Percentiles rank a stretch among this genome's conserved stretches.
Conservation (phyloP, 92 coral and sea anemone genomes). For the Ricordea florida region DNA sequence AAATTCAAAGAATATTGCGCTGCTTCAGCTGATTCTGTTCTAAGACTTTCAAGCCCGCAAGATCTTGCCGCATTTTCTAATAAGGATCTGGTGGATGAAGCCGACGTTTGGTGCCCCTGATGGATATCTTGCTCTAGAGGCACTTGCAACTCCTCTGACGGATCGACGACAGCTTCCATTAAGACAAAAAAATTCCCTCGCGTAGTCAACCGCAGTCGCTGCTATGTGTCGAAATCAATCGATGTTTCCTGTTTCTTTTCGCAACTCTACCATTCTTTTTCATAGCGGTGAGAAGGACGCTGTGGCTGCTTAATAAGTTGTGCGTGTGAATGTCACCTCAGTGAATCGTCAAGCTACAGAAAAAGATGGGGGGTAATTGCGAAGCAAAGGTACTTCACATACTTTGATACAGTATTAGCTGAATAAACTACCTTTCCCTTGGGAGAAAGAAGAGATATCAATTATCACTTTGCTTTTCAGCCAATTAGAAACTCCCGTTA, state of each 20-base stretch:
- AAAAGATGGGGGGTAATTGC: too few species aligned
- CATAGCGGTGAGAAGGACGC: too few species aligned
- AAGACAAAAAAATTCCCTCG: slow-evolving; percentile 44
- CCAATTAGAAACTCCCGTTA: too few species aligned
- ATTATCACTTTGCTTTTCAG: too few species aligned
- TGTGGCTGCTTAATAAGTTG: too few species aligned
- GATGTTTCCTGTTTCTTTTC: slow-evolving; percentile 51
- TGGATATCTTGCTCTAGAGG: slow-evolving; percentile 39
- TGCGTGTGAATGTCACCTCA: too few species aligned
- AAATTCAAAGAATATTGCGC: slow-evolving; percentile 52
- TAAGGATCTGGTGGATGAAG: slow-evolving; percentile 47
- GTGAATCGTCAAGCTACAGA: too few species aligned
- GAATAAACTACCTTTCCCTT: too few species aligned
- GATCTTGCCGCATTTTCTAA: slow-evolving; percentile 51
- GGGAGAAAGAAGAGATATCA: too few species aligned
- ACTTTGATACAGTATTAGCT: too few species aligned
- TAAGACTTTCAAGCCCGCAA: slow-evolving; percentile 25
- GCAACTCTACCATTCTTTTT: too few species aligned
- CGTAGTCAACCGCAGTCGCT: slow-evolving; percentile 52
- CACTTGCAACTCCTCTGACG: slow-evolving; percentile 41
- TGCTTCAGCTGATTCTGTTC: slow-evolving; percentile 32
- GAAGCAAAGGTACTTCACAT: too few species aligned
- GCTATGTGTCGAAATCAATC: slow-evolving; percentile 53
- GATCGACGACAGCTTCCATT: background rate
- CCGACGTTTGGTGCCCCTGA: slow-evolving; percentile 39